These are phyloP conservation scores for Champsocephalus esox DNA, from an alignment of 2,797 vertebrate genomes.

Conservation along the genomic window DNA sequence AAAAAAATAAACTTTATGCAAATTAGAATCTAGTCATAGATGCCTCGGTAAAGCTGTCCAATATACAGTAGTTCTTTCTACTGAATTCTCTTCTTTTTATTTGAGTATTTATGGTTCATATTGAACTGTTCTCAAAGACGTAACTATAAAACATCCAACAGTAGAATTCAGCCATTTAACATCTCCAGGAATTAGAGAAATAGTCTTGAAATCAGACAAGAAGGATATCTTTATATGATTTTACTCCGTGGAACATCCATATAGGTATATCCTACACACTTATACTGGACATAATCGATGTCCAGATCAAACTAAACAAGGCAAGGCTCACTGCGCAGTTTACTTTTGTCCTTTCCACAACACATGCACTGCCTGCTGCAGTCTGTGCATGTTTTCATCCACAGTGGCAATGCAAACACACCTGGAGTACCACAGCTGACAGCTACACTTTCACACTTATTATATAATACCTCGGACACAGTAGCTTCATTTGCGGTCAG, in stretches of 20 bases:
- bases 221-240: conserved; percentile 11
- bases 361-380: conserved; percentile 9
- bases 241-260: conserved; percentile 34
- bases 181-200: conserved; percentile 19
- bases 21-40: too few species aligned
- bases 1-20: too few species aligned
- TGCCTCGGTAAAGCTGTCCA: too few species aligned
- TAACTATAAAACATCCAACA: neutral
- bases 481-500: conserved; percentile 49
- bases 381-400: conserved; percentile 35
- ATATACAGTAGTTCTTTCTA: too few species aligned
- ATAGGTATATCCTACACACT: conserved; percentile 1
- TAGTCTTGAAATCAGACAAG: neutral
- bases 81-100: too few species aligned
- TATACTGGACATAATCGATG: neutral
- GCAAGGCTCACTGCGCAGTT: neutral
- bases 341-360: conserved; percentile 33
- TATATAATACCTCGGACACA: conserved; percentile 56
- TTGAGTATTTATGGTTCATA: neutral
- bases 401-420: conserved; percentile 76
- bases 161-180: conserved; percentile 35
- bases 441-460: conserved; percentile 67
- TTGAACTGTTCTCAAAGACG: neutral
- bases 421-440: conserved; percentile 65
- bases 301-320: conserved; percentile 3